Base-by-base conservation (phyloP, 2,888 invertebrate species). In the Heliothis peltigera region DNA sequence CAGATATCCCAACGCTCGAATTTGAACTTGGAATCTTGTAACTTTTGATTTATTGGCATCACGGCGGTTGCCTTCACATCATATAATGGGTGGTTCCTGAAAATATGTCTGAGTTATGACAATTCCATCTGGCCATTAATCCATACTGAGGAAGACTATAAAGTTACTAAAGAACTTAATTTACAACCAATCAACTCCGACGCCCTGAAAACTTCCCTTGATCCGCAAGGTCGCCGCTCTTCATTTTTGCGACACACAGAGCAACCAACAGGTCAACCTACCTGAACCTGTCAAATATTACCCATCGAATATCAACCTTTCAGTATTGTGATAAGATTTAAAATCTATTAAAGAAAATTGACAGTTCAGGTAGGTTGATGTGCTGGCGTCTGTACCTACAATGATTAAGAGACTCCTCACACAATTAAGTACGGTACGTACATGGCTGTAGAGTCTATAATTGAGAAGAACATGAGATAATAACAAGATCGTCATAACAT, bases 1-100 rank as follows among this genome's bases (percentile, higher is more conserved):
- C 84, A 83, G 85, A 87, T 80, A 84, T 83, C 80, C 72, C 70
- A 61, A 74, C 74, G 57, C 75, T 78, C 78, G 78, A 81, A 83
- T 83, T 84, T 70, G 76, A 77, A 71, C 66, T 72, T 52, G 56
- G 70, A 67, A 79, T 70, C 44, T 64, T 63, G 73, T 70, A 82
- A 83, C 80, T 82, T 85, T 70, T 75, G 79, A 83, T 77, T 77
- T 82, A 77, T 84, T 80, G 69, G 35, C 67, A 68, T 71, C 64
- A 49, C 32, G 35, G 21, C 54, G n/a, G n/a, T n/a, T n/a, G 19
- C 39, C 64, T 57, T 49, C 44, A 68, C 64, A 62, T 52, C 43
- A 70, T 39, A 44, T 70, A 49, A 77, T 79, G 69, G 70, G 70
- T 63, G 63, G 58, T 44, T 71, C 58, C 63, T 61, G 66, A 70